Evolutionary conservation across 2,113 vertebrate species (phyloP).

Genomic region (Macrotus californicus): DNA sequence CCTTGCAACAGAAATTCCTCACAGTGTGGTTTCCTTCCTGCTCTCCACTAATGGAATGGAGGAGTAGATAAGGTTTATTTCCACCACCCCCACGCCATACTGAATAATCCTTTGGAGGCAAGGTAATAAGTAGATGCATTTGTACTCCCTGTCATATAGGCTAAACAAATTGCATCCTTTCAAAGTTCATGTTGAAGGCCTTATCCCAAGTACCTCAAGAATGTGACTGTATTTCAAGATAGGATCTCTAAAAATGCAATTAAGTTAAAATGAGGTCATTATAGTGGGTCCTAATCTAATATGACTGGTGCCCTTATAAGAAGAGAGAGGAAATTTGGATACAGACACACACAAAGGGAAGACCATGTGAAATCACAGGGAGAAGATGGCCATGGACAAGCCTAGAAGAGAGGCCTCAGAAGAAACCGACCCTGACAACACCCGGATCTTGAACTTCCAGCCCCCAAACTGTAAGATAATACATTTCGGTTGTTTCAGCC

Average conservation of each 20-base stretch:
- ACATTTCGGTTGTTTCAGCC: background rate
- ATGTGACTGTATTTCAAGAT: background rate
- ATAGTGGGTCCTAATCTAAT: background rate
- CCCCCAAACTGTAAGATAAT: background rate
- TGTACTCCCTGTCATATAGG: background rate
- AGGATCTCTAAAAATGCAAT: background rate
- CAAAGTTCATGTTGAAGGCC: background rate
- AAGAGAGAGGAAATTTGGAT: background rate
- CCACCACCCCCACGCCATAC: accelerated
- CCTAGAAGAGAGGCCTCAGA: background rate
- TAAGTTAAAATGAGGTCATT: background rate
- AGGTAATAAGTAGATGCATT: background rate
- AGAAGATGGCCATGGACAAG: background rate
- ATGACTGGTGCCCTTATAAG: background rate
- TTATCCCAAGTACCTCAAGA: background rate
- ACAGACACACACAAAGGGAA: background rate
- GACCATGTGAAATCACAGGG: background rate
- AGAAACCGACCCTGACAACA: background rate
- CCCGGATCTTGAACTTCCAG: background rate
- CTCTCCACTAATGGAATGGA: background rate
- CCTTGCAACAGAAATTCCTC: background rate
- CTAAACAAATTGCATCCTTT: background rate
- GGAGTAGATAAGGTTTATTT: background rate
- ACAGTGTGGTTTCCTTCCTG: background rate
- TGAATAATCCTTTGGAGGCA: background rate